These are phyloP conservation scores for Hydrozoanthus tunicans DNA, from an alignment of 64 coral and sea anemone species.

Conservation along the genomic window DNA sequence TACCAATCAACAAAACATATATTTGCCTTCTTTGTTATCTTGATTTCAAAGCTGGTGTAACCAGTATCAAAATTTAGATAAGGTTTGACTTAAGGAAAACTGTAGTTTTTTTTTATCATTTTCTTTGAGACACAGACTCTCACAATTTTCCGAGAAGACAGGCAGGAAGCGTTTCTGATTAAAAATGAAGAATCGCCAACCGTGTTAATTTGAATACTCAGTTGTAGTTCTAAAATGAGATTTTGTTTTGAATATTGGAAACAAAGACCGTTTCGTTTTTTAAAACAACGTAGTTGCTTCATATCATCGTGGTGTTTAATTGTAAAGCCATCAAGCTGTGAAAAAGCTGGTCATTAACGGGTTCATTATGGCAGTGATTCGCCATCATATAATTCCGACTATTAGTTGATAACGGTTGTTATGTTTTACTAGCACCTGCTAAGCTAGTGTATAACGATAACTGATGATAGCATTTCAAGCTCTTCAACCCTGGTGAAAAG, in stretches of 20 bases:
- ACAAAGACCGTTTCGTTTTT: slow-evolving; percentile 5
- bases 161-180: background rate
- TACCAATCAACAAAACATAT: background rate
- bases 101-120: no score
- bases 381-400: background rate
- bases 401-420: background rate
- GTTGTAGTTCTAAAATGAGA: background rate
- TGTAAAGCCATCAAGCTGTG: background rate
- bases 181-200: background rate
- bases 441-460: background rate
- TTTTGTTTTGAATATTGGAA: slow-evolving; percentile 42
- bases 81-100: background rate
- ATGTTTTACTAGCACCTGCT: background rate
- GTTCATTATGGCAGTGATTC: background rate
- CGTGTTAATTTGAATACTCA: slow-evolving; percentile 23
- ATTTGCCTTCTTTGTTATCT: background rate
- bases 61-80: background rate
- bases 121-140: no score
- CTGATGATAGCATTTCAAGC: no score
- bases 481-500: no score
- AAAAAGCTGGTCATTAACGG: background rate
- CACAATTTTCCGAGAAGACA: background rate
- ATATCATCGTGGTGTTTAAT: background rate
- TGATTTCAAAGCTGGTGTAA: background rate
- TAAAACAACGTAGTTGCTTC: background rate